A percentile compares a stretch with the other conserved stretches of the same genome.
Conservation (phyloP, 2,113 vertebrate genomes). For the Coptodon rendalli region DNA sequence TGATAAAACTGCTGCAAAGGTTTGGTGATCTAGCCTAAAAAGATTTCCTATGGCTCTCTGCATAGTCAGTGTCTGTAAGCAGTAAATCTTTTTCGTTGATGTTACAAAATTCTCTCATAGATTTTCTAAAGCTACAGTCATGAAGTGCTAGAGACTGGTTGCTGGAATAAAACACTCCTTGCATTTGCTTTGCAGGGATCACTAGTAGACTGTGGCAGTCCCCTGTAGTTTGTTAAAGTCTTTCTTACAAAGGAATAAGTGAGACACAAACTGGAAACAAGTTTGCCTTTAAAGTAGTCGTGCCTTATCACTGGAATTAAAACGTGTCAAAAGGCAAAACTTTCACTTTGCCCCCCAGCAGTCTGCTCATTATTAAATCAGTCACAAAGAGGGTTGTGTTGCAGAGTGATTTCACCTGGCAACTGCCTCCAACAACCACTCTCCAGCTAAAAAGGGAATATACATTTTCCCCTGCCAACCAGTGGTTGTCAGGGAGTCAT, state of each 20-base stretch:
- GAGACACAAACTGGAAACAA: neutral
- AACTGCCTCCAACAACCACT: neutral
- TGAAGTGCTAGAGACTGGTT: neutral
- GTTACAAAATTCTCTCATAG: neutral
- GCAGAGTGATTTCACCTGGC: neutral
- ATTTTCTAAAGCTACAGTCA: neutral
- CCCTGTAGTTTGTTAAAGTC: neutral
- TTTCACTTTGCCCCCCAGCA: neutral
- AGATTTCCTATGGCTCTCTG: neutral
- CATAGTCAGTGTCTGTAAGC: neutral
- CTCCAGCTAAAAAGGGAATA: neutral
- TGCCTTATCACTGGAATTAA: neutral
- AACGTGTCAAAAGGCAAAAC: neutral
- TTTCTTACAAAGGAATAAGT: neutral
- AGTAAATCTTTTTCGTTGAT: neutral
- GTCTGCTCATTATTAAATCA: neutral
- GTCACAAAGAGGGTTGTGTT: neutral
- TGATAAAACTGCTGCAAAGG: neutral
- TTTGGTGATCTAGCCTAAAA: neutral
- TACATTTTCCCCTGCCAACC: neutral
- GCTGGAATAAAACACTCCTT: neutral
- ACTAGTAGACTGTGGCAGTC: neutral
- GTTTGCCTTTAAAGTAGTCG: neutral
- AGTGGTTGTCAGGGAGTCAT: neutral
- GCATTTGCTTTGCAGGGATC: neutral